Evolutionary conservation across 2,888 invertebrate genomes (phyloP).

Genomic region (Drosophila seclusa): DNA sequence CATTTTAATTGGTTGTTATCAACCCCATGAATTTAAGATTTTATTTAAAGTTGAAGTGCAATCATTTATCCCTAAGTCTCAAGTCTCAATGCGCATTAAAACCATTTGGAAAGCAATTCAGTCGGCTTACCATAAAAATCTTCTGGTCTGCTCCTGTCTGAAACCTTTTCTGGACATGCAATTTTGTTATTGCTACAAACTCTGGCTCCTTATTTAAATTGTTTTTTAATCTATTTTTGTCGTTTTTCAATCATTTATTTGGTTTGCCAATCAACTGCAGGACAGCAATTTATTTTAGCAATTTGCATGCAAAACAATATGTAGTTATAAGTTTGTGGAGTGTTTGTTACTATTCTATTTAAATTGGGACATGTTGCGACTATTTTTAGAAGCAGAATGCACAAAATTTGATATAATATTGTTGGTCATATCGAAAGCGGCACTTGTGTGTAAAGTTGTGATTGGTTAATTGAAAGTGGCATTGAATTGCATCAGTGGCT

Average conservation of each 20-base stretch:
- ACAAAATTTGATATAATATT: background rate
- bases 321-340: constrained; percentile 7
- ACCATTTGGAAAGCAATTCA: constrained; percentile 14
- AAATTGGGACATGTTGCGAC: constrained; percentile 2
- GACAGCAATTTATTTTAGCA: constrained; percentile 58
- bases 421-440: constrained; percentile 39
- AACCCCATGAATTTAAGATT: background rate
- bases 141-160: constrained; percentile 8
- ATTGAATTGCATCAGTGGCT: constrained; percentile 81
- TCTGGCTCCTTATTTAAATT: constrained; percentile 6
- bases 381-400: constrained; percentile 7
- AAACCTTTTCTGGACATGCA: background rate
- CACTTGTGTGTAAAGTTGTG: constrained; percentile 32
- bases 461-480: constrained; percentile 66
- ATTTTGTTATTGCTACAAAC: constrained; percentile 4
- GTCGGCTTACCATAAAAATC: constrained; percentile 16
- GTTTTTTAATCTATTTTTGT: constrained; percentile 5
- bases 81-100: constrained; percentile 7
- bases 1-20: background rate
- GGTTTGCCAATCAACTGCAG: constrained; percentile 23
- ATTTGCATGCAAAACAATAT: constrained; percentile 68
- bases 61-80: constrained; percentile 2
- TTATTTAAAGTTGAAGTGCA: constrained; percentile 31
- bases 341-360: constrained; percentile 7
- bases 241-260: constrained; percentile 3